Evolutionary conservation across 2,888 invertebrate species (phyloP).

Genomic region (Yponomeuta cagnagella): DNA sequence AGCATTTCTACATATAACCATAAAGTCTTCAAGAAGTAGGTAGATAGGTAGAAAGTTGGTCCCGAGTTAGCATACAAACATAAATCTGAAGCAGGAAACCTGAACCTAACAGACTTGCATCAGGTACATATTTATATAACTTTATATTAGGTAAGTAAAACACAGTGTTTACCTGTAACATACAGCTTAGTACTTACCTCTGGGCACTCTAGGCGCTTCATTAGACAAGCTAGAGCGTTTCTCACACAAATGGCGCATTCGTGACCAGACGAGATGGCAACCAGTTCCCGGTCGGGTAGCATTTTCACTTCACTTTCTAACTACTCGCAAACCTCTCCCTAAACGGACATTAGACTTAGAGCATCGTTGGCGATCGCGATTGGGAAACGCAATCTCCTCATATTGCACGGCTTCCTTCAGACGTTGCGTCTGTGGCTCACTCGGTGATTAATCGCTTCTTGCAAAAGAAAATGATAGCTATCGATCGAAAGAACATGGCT

Average conservation of each 20-base stretch:
- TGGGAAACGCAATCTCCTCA: background rate
- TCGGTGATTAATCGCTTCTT: background rate
- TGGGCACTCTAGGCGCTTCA: background rate
- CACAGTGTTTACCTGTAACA: background rate
- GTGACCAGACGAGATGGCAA: slow-evolving; percentile 12
- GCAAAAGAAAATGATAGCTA: background rate
- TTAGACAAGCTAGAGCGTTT: background rate
- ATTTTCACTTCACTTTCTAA: slow-evolving; percentile 11
- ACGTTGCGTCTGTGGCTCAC: background rate
- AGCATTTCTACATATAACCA: background rate
- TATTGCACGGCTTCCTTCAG: background rate
- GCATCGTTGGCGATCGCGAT: background rate
- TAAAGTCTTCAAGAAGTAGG: too few relatives aligned
- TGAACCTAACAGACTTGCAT: background rate
- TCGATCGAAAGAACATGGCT: background rate
- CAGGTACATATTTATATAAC: background rate
- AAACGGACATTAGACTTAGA: slow-evolving; percentile 6
- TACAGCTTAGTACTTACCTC: background rate
- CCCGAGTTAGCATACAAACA: background rate
- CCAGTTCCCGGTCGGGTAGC: slow-evolving; percentile 9
- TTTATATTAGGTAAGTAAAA: background rate
- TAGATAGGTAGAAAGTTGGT: background rate
- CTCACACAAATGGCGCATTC: background rate
- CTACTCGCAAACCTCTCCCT: slow-evolving; percentile 7
- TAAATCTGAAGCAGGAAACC: background rate